Evolutionary conservation across 2,797 vertebrate genomes (phyloP), one percentile per base, ranked within the genome.

Genomic region (Antennarius maculatus): DNA sequence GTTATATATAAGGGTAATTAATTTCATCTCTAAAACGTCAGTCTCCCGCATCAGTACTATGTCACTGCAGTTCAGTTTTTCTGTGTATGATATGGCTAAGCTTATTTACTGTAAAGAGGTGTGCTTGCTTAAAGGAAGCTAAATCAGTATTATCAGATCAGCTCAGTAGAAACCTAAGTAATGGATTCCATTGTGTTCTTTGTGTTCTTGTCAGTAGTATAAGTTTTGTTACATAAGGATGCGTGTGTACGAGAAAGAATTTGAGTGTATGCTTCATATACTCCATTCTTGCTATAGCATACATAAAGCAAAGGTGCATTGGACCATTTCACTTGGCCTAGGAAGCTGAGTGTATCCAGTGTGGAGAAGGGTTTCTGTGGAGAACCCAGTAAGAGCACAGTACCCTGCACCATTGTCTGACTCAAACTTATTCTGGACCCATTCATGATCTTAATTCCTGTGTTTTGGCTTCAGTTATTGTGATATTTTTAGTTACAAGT

Each of bases 141-240:
- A 79, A 86, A 80, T 81, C 75, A 54, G 63, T 60, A 45, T 87
- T 80, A 89, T 81, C 81, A 66, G 61, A 86, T 87, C 66, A 77
- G 65, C 73, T 54, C 29, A 37, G 66, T 54, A n/a, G 56, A 58
- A 76, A 23, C 23, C 2, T 23, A 23, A 23, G 75, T 77, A 88
- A 84, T 77, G 61, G 69, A 85, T 74, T 82, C 71, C 55, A 83
- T 77, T 85, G 68, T 72, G 73, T 67, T 81, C 69, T 74, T 83
- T 81, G 68, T 84, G 67, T 63, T 47, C 55, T 51, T 83, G 31
- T 81, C 60, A 61, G 50, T 52, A 62, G 74, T 77, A 82, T 85
- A 76, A 27, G 34, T 53, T 79, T 59, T 54, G 52, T 84, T 86
- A 82, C 66, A 62, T 83, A 81, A 86, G 56, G 28, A 49, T 72